A percentile compares a stretch with the other conserved stretches of the same genome.
phyloP scores from a whole-genome alignment of 2,113 vertebrate species.

The Embiotoca jacksoni region DNA sequence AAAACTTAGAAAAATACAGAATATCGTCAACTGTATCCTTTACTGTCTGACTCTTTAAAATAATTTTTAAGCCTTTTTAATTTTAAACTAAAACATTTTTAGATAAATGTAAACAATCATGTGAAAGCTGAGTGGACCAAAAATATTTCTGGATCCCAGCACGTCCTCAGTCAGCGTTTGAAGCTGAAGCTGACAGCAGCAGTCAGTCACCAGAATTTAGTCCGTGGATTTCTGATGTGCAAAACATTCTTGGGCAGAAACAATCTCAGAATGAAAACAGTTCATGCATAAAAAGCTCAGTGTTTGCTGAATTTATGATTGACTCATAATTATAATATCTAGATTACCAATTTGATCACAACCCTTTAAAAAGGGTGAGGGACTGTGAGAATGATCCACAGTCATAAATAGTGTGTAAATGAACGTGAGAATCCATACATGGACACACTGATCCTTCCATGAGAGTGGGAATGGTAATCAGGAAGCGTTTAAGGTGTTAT shows the following conservation, averaged over 20 bases:
- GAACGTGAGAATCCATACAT: neutral
- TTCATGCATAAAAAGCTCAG: neutral
- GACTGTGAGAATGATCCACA: constrained; percentile 3
- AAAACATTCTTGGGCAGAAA: neutral
- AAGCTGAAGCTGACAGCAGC: neutral
- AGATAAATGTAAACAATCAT: too few relatives aligned
- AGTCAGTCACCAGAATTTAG: neutral
- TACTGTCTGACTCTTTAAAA: too few relatives aligned
- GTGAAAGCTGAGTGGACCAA: too few relatives aligned
- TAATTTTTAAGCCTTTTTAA: too few relatives aligned
- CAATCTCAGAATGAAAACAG: neutral
- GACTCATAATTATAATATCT: neutral
- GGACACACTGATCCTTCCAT: constrained; percentile 1
- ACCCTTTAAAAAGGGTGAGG: neutral
- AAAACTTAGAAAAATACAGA: too few relatives aligned
- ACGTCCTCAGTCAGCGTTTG: neutral
- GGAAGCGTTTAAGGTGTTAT: neutral
- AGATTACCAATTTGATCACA: neutral
- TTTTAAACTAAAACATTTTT: too few relatives aligned
- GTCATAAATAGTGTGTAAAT: constrained; percentile 29
- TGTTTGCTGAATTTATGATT: neutral
- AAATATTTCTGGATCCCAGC: too few relatives aligned
- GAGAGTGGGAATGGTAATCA: neutral
- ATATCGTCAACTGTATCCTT: too few relatives aligned
- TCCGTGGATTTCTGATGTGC: neutral